Percentiles rank a stretch among this genome's conserved stretches.
These are phyloP conservation scores for Stegophylla sp. DNA, from an alignment of 2,888 invertebrate genomes.

Conservation along the genomic window DNA sequence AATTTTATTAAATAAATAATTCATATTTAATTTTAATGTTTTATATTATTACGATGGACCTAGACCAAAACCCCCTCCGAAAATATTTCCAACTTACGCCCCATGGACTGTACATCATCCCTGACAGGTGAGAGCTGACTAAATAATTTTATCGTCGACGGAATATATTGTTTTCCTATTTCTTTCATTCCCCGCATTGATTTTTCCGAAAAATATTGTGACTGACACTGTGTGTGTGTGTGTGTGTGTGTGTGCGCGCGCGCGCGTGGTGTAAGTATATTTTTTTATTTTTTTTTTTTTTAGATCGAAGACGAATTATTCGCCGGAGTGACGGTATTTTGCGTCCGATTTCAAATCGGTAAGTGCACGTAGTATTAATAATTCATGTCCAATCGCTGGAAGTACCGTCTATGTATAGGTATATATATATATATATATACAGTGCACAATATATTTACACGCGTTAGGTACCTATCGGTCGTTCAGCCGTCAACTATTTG, in stretches of 20 bases:
- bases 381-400: neutral
- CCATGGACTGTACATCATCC: too few relatives aligned
- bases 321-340: neutral
- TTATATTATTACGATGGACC: too few relatives aligned
- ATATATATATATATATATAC: too few relatives aligned
- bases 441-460: too few relatives aligned
- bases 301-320: neutral
- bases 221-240: conserved; percentile 4
- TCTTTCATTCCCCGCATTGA: neutral
- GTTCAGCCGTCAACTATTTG: too few relatives aligned
- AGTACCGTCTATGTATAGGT: neutral
- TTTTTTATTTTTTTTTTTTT: conserved; percentile 4
- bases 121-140: neutral
- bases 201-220: neutral
- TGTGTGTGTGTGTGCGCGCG: too few relatives aligned
- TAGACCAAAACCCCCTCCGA: too few relatives aligned
- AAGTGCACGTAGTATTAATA: neutral
- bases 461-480: too few relatives aligned
- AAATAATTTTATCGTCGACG: neutral
- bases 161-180: neutral
- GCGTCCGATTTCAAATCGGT: neutral
- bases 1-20: too few relatives aligned
- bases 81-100: too few relatives aligned
- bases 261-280: too few relatives aligned
- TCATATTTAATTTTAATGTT: too few relatives aligned